Conservation (phyloP, 2,888 invertebrate genomes). For the Lamellibrachia columna region DNA sequence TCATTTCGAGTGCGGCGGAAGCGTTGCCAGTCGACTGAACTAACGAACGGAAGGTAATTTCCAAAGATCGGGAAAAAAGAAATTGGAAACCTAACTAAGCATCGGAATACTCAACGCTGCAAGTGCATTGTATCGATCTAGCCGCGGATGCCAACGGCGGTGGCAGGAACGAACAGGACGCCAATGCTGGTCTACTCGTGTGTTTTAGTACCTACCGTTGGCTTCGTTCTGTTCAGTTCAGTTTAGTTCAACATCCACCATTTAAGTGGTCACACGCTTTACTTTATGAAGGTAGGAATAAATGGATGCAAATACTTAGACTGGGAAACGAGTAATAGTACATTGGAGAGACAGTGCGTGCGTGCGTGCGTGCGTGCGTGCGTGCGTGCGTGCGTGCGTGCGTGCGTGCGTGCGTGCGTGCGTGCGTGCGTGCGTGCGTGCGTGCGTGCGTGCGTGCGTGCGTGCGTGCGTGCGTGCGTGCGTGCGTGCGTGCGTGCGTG, state of each 20-base stretch:
- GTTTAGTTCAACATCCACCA: too few relatives aligned
- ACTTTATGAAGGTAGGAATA: too few relatives aligned
- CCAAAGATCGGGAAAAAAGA: conserved; percentile 16
- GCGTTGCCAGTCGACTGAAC: background rate
- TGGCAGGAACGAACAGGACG: background rate
- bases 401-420: background rate
- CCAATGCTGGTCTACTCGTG: background rate
- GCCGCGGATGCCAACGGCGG: background rate
- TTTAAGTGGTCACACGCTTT: too few relatives aligned
- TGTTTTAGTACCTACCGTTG: background rate
- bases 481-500: background rate
- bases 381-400: too few relatives aligned
- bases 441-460: too few relatives aligned
- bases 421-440: background rate
- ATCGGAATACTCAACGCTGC: background rate
- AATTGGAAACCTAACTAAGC: conserved; percentile 12
- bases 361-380: too few relatives aligned
- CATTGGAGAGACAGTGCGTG: too few relatives aligned
- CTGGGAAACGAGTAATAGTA: too few relatives aligned
- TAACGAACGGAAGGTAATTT: background rate
- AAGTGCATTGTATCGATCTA: background rate
- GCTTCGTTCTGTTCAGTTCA: background rate
- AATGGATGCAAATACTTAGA: too few relatives aligned
- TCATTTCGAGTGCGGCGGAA: background rate
- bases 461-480: background rate